Percentiles rank a stretch among this genome's conserved stretches.
These are phyloP conservation scores for Triplophysa yarkandensis DNA, from an alignment of 2,797 vertebrate species.

Conservation along the genomic window DNA sequence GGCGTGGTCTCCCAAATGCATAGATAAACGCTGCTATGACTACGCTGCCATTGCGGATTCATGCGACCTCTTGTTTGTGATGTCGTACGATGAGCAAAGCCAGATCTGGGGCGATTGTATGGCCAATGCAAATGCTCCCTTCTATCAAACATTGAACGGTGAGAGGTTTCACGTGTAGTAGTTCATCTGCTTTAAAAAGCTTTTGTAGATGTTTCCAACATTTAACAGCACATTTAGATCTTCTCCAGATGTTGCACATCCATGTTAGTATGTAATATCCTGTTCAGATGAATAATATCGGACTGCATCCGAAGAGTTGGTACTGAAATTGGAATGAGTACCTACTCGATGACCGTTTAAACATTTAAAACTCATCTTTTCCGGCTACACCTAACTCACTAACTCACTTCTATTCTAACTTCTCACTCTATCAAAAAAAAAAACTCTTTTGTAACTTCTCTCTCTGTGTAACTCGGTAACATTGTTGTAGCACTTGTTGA, in stretches of 20 bases:
- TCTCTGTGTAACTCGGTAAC: too few relatives aligned
- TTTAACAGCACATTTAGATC: background rate
- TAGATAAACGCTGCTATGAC: conserved; percentile 91
- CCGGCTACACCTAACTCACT: too few relatives aligned
- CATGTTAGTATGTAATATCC: background rate
- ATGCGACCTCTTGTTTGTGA: conserved; percentile 94
- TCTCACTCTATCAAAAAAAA: too few relatives aligned
- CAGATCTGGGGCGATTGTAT: conserved; percentile 87
- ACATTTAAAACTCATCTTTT: too few relatives aligned
- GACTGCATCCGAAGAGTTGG: too few relatives aligned
- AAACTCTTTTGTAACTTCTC: too few relatives aligned
- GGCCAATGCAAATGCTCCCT: conserved; percentile 90
- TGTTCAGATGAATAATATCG: background rate
- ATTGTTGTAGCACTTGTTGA: too few relatives aligned
- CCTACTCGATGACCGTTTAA: too few relatives aligned
- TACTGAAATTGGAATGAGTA: too few relatives aligned
- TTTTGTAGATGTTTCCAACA: background rate
- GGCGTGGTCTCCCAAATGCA: conserved; percentile 88
- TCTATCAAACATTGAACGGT: conserved; percentile 85
- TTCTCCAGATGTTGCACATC: background rate
- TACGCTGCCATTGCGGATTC: conserved; percentile 85
- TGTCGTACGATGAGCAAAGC: conserved; percentile 96
- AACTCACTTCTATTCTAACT: too few relatives aligned
- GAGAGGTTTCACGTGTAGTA: conserved; percentile 63
- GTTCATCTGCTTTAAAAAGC: too few relatives aligned